Conservation (phyloP, 1,140 invertebrate species). For the Drosophila nigromelanica region DNA sequence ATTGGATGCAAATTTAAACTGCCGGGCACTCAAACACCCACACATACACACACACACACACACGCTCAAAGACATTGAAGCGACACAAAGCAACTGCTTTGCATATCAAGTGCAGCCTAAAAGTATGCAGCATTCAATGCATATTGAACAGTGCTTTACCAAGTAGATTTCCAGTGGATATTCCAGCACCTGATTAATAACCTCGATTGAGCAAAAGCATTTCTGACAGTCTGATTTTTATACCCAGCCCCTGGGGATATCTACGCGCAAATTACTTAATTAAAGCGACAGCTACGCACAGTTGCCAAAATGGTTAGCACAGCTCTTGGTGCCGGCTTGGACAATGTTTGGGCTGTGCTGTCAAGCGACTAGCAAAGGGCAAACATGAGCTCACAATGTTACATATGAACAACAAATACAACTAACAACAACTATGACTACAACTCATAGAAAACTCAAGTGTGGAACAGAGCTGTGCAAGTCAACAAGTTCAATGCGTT, state of each 20-base stretch:
- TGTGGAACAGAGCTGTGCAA: slow-evolving; percentile 37
- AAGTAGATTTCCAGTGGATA: background rate
- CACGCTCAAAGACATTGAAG: slow-evolving; percentile 3
- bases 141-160: slow-evolving; percentile 51
- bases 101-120: slow-evolving; percentile 58
- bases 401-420: slow-evolving; percentile 15
- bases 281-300: slow-evolving; percentile 30
- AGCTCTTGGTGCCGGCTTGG: too few species aligned
- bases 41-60: slow-evolving; percentile 17
- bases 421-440: slow-evolving; percentile 22
- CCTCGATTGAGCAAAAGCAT: slow-evolving; percentile 1
- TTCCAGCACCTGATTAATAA: slow-evolving; percentile 1
- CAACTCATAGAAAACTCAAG: slow-evolving; percentile 43
- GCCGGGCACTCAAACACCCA: slow-evolving; percentile 39
- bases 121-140: slow-evolving; percentile 64
- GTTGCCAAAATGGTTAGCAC: slow-evolving; percentile 23
- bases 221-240: slow-evolving; percentile 22
- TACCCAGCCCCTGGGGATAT: background rate
- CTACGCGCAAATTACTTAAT: slow-evolving; percentile 48
- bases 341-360: slow-evolving; percentile 40
- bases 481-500: slow-evolving; percentile 65
- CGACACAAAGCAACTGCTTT: slow-evolving; percentile 27
- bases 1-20: slow-evolving; percentile 78
- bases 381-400: slow-evolving; percentile 33
- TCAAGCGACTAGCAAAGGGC: slow-evolving; percentile 37